Percentiles rank a stretch among this genome's conserved stretches.
These are phyloP conservation scores for Tyrophagus putrescentiae DNA, from an alignment of 1,140 invertebrate species.

Conservation along the genomic window DNA sequence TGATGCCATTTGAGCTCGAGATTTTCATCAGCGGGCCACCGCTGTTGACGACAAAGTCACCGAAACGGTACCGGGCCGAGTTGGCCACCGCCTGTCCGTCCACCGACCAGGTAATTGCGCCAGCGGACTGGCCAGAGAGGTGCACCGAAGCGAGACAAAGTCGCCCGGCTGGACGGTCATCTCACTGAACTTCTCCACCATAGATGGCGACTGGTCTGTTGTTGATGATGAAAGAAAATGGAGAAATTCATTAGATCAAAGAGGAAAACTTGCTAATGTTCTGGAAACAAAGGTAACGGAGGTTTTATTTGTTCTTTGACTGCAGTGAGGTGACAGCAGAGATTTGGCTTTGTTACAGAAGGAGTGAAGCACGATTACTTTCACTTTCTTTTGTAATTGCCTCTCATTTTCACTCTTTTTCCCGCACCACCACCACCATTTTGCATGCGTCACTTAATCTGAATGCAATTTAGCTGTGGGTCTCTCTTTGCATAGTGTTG, in stretches of 20 bases:
- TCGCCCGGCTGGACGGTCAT: conserved; percentile 26
- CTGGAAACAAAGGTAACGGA: too few species aligned
- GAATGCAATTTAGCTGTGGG: too few species aligned
- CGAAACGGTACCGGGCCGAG: conserved; percentile 19
- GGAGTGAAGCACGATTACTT: not conserved
- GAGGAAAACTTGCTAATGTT: not conserved
- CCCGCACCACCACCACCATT: too few species aligned
- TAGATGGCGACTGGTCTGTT: conserved; percentile 28
- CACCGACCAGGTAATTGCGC: conserved; percentile 54
- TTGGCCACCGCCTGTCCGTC: conserved; percentile 63
- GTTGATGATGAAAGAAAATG: not conserved
- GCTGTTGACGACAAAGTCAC: conserved; percentile 23
- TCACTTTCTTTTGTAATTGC: not conserved
- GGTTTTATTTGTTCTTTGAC: not conserved
- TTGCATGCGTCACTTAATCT: too few species aligned
- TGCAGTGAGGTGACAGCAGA: not conserved
- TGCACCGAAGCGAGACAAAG: conserved; percentile 28
- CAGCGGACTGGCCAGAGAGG: conserved; percentile 28
- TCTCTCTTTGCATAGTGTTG: too few species aligned
- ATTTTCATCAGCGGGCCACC: not conserved
- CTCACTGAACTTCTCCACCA: conserved; percentile 28
- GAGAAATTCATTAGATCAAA: too few species aligned
- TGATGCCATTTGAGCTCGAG: not conserved
- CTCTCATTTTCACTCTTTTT: too few species aligned
- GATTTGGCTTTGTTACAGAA: not conserved